Evolutionary conservation across 2,888 invertebrate genomes (phyloP), one percentile per base, ranked within the genome.

Genomic region (Drosophila vallismaia): DNA sequence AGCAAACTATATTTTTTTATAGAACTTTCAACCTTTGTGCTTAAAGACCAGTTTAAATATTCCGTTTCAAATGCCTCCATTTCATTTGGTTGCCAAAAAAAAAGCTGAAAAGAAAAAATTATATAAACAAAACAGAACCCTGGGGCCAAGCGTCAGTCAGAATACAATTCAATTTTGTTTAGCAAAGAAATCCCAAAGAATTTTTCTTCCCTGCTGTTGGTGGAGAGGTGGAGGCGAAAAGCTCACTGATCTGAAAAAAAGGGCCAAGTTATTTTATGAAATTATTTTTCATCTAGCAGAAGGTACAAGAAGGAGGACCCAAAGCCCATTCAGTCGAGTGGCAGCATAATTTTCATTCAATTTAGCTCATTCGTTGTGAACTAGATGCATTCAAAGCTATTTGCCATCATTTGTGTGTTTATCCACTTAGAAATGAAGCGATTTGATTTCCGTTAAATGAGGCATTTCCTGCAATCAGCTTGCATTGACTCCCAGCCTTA

Each of bases 371-470:
- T 84, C 84, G 78, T 74, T 84, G 40, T 10, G 31, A 44, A 38
- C 45, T 53, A 63, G 48, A 68, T 72, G 70, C 73, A 70, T 72
- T 63, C 73, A 72, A 72, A 53, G 53, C 55, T 74, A 63, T 53
- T 50, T 52, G 57, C 50, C 75, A 64, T 79, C 56, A 54, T 63
- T 56, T 71, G 54, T 58, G 87, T 84, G 84, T 76, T 88, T 85
- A 85, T 86, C 84, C 84, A 88, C 74, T 88, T 71, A 85, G 84
- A 85, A 85, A 71, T 73, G 76, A 81, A 68, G 79, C 87, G 62
- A 88, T 85, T 88, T 88, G 84, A 85, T 86, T 88, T 75, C 71
- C 78, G 82, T 78, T 75, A 84, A 88, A 85, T 88, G 85, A 88
- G 87, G 79, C 87, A 74, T 69, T 74, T 71, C 71, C 76, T 80